Percentiles rank a stretch among this genome's conserved stretches.
These are phyloP conservation scores for Drosophila meridiana DNA, from an alignment of 2,888 invertebrate species.

Conservation along the genomic window DNA sequence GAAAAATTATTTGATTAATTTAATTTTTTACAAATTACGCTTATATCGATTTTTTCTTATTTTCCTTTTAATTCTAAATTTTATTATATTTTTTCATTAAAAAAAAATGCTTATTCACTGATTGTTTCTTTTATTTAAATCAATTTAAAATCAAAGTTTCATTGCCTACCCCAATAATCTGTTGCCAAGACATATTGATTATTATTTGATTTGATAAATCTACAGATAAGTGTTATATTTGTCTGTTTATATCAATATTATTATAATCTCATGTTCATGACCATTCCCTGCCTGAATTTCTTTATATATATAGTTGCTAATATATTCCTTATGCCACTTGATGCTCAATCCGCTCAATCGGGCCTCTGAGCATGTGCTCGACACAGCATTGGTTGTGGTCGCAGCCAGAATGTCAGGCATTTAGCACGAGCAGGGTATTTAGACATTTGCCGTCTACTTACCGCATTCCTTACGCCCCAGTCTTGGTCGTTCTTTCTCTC, in stretches of 20 bases:
- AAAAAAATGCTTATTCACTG: no score
- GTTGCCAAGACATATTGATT: no score
- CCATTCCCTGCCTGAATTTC: slow-evolving; percentile 4
- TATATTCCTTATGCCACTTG: slow-evolving; percentile 5
- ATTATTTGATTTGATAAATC: no score
- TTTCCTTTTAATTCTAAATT: no score
- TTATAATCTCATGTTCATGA: slow-evolving; percentile 7
- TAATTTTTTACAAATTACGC: no score
- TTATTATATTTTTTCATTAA: no score
- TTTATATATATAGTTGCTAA: background rate
- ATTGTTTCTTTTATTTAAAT: no score
- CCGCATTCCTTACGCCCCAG: background rate
- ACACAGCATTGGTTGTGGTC: slow-evolving; percentile 59
- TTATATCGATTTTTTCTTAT: no score
- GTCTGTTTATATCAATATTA: background rate
- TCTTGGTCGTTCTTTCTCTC: background rate
- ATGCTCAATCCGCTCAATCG: slow-evolving; percentile 21
- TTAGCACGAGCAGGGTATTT: slow-evolving; percentile 78
- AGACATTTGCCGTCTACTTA: slow-evolving; percentile 77
- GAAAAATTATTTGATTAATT: no score
- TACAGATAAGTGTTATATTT: background rate
- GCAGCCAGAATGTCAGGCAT: slow-evolving; percentile 70
- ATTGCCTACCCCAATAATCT: no score
- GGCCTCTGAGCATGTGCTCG: background rate
- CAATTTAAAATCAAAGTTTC: no score